phyloP scores from a whole-genome alignment of 2,113 vertebrate species.

The Gavialis gangeticus region DNA sequence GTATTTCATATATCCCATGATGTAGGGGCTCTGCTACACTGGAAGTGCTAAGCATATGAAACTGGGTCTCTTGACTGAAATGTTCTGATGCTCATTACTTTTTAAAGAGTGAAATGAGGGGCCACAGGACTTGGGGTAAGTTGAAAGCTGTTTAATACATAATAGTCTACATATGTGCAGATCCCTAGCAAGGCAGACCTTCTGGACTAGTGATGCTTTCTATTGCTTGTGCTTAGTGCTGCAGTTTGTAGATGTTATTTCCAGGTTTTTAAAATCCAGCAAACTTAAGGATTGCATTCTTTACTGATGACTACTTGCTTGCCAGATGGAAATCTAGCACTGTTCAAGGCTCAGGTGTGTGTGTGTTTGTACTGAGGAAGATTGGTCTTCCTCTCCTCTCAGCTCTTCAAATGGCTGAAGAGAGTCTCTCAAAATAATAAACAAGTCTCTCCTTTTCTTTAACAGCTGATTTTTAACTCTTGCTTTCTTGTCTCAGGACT shows the following conservation, averaged over 20 bases:
- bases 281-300: not conserved
- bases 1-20: not conserved
- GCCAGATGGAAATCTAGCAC: not conserved
- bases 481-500: not conserved
- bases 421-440: too few relatives aligned
- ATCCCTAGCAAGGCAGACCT: not conserved
- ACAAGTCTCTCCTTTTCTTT: not conserved
- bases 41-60: not conserved
- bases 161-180: not conserved
- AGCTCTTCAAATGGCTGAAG: not conserved
- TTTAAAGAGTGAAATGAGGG: not conserved
- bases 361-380: fast-evolving
- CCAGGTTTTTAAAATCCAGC: not conserved
- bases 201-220: not conserved
- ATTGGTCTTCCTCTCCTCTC: not conserved
- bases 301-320: not conserved
- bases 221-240: not conserved
- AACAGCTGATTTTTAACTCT: not conserved
- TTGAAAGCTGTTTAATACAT: not conserved
- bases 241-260: not conserved
- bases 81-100: not conserved
- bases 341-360: not conserved
- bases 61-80: not conserved
- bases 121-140: not conserved
- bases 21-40: not conserved